Conservation (phyloP, 2,113 vertebrate species). For the Chrysemys picta region DNA sequence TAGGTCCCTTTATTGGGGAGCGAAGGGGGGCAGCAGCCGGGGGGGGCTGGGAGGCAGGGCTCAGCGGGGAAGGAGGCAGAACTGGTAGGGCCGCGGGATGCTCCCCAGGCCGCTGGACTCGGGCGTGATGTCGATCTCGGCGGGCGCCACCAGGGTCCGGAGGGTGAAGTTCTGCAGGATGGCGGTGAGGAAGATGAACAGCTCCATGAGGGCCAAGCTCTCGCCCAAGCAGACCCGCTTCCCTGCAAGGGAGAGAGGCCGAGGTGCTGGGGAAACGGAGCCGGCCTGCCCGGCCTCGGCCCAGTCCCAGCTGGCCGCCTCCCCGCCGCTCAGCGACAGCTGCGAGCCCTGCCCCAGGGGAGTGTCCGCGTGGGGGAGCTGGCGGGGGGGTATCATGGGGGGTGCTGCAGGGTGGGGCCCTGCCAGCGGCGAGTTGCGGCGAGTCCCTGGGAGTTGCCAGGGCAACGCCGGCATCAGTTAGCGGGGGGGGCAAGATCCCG, state of each 20-base stretch:
- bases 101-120: conserved; percentile 34
- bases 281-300: not conserved
- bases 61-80: conserved; percentile 46
- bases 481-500: too few relatives aligned
- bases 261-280: rapidly evolving
- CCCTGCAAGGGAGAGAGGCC: conserved; percentile 34
- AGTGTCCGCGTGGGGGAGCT: too few relatives aligned
- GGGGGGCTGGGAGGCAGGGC: too few relatives aligned
- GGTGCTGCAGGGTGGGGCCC: too few relatives aligned
- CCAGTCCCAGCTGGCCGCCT: not conserved
- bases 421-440: too few relatives aligned
- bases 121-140: conserved; percentile 56
- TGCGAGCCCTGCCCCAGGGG: too few relatives aligned
- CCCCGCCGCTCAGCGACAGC: too few relatives aligned
- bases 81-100: conserved; percentile 11
- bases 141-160: not conserved
- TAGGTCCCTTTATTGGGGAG: not conserved
- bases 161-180: conserved; percentile 69
- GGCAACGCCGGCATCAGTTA: too few relatives aligned
- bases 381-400: too few relatives aligned
- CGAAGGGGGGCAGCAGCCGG: not conserved
- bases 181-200: conserved; percentile 75
- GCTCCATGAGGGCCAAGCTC: conserved; percentile 48
- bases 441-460: too few relatives aligned
- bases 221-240: conserved; percentile 67